phyloP scores from a whole-genome alignment of 2,113 vertebrate genomes.

The Origma solitaria region DNA sequence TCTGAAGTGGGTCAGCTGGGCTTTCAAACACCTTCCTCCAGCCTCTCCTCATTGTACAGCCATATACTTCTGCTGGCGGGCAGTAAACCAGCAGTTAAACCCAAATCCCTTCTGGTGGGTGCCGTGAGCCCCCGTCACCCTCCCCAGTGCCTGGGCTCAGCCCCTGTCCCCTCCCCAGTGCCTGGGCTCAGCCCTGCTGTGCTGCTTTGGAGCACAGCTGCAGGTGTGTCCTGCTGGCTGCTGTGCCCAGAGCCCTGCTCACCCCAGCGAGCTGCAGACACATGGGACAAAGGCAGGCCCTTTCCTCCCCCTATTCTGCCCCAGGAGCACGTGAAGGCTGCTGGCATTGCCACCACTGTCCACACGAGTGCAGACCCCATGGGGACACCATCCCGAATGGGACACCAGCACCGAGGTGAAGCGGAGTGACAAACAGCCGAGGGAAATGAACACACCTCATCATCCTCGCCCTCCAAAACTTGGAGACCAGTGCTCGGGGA shows the following conservation, averaged over 20 bases:
- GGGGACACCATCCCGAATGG: not conserved
- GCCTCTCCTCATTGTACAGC: not conserved
- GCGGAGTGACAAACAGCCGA: not conserved
- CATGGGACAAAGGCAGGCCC: not conserved
- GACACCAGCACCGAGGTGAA: rapidly evolving
- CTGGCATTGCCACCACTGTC: not conserved
- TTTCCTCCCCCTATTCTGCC: not conserved
- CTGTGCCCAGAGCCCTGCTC: not conserved
- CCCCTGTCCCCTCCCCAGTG: not conserved
- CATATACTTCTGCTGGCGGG: not conserved
- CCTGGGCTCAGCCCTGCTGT: not conserved
- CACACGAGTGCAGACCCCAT: not conserved
- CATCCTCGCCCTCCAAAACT: not conserved
- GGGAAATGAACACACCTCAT: not conserved
- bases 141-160: not conserved
- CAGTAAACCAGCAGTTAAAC: slow-evolving; percentile 14
- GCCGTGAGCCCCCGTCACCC: not conserved
- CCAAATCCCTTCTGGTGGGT: rapidly evolving
- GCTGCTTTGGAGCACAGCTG: not conserved
- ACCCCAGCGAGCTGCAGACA: not conserved
- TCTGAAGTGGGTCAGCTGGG: not conserved
- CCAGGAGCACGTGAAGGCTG: not conserved
- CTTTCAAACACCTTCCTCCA: not conserved
- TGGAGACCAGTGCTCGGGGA: not conserved
- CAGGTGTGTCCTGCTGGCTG: not conserved